Conservation (phyloP, 2,797 vertebrate species). For the Poecile montanus region DNA sequence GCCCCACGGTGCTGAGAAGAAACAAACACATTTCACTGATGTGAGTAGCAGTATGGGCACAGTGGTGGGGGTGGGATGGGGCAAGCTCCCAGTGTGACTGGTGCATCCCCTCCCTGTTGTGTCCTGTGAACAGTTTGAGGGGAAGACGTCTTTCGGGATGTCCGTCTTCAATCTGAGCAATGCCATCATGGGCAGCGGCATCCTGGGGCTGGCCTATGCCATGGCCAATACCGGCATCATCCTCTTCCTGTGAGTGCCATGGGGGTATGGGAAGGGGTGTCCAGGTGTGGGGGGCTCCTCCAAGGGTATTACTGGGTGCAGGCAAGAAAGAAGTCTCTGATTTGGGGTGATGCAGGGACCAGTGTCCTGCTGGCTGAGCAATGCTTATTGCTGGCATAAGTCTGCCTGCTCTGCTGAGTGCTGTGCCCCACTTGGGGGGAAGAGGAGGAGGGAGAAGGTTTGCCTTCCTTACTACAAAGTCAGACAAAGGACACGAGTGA, state of each 20-base stretch:
- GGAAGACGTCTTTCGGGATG: constrained; percentile 98
- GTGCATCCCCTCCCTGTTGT: background rate
- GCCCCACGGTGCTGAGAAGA: constrained; percentile 83
- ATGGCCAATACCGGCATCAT: constrained; percentile 98
- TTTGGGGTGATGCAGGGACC: background rate
- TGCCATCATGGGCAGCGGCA: constrained; percentile 98
- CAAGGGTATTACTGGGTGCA: fast-evolving
- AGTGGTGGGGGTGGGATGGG: fast-evolving
- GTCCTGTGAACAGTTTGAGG: constrained; percentile 86
- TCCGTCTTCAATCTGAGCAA: constrained; percentile 98
- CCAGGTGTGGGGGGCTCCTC: background rate
- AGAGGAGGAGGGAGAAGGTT: background rate
- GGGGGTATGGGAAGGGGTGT: fast-evolving
- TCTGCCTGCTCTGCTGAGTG: background rate
- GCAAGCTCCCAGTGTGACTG: background rate
- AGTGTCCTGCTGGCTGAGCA: background rate
- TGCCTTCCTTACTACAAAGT: background rate
- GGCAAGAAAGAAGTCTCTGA: background rate
- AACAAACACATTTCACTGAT: constrained; percentile 89
- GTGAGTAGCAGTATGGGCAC: constrained; percentile 74
- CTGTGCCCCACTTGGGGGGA: background rate
- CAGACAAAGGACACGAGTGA: background rate
- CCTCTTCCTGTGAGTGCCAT: constrained; percentile 89
- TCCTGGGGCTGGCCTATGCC: constrained; percentile 95
- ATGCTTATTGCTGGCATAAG: background rate